Base-by-base conservation (phyloP, 2,797 vertebrate species). In the Pelobates cultripes region DNA sequence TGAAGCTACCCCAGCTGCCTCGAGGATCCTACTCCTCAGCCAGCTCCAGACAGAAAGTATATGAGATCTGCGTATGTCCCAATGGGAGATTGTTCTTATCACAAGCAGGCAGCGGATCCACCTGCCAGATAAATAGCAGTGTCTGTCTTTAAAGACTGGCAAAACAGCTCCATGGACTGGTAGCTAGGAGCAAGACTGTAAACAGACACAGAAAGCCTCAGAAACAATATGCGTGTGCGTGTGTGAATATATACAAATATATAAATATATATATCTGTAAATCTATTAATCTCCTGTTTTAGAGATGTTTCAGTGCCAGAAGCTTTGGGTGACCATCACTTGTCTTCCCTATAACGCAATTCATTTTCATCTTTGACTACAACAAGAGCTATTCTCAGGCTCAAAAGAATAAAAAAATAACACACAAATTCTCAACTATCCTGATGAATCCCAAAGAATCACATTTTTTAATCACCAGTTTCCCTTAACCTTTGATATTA, bases 81-180 rank as follows among this genome's bases (percentile, higher is more conserved):
- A 99, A 97, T 0, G 98, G 98, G 86, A 94, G 95, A 88, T 88
- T 99, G 77, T 99, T 99, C 94, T 93, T 99, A 89, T 98, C 98
- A 53, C 96, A 96, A 94, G 97, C 98, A 77, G 98, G 96, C 86
- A 90, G 92, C 43, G 95, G 94, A 75, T 97, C 98, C 83, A 99
- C 97, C 89, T 99, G 98, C 93, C 97, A 97, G 93, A 97, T 98
- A 93, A 97, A 95, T 92, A 96, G 95, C 90, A 97, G 91, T n/a
- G 91, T 98, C 93, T 99, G 98, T 95, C 95, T 98, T 91, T 99
- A 96, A 77, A 91, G 86, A 85, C 86, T 81, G 86, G 85, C 61
- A 68, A 86, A 45, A 90, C 91, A 90, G 90, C 74, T 47, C 43
- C 17, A 80, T 44, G 86, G 92, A 57, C 55, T 57, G 4, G 55